phyloP scores from a whole-genome alignment of 2,888 invertebrate species.

The Escarpia spicata region DNA sequence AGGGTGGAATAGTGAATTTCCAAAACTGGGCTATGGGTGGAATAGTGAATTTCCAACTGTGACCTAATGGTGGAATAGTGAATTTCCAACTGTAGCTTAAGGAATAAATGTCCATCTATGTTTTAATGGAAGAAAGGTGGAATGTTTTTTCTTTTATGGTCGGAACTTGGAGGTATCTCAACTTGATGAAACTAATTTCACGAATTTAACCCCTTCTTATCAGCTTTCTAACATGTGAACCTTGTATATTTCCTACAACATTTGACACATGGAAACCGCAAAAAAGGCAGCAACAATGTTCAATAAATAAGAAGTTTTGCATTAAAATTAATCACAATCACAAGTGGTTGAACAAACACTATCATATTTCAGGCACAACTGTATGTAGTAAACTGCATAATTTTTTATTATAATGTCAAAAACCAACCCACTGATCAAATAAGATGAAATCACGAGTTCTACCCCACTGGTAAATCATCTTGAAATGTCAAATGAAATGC shows the following conservation, averaged over 20 bases:
- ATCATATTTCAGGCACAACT: neutral
- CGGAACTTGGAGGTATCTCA: too few relatives aligned
- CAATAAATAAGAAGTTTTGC: neutral
- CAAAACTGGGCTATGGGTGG: neutral
- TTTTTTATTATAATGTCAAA: neutral
- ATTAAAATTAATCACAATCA: conserved; percentile 1
- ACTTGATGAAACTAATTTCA: too few relatives aligned
- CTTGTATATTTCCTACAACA: neutral
- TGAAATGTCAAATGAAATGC: neutral
- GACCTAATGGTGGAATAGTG: neutral
- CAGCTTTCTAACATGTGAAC: neutral
- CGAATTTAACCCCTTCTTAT: too few relatives aligned
- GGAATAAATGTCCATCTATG: neutral
- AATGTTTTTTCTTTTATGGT: too few relatives aligned
- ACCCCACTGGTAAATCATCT: neutral
- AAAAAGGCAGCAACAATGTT: neutral
- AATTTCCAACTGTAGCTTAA: neutral
- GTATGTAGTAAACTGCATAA: neutral
- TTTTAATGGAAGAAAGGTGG: too few relatives aligned
- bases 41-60: neutral
- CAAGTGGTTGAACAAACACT: neutral
- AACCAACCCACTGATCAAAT: neutral
- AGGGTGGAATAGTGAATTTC: too few relatives aligned
- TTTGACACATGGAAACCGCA: neutral
- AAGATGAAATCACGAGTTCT: neutral